A percentile compares a stretch with the other conserved stretches of the same genome.
These are phyloP conservation scores for Trochalopteron elliotii DNA, from an alignment of 2,113 vertebrate species.

Conservation along the genomic window DNA sequence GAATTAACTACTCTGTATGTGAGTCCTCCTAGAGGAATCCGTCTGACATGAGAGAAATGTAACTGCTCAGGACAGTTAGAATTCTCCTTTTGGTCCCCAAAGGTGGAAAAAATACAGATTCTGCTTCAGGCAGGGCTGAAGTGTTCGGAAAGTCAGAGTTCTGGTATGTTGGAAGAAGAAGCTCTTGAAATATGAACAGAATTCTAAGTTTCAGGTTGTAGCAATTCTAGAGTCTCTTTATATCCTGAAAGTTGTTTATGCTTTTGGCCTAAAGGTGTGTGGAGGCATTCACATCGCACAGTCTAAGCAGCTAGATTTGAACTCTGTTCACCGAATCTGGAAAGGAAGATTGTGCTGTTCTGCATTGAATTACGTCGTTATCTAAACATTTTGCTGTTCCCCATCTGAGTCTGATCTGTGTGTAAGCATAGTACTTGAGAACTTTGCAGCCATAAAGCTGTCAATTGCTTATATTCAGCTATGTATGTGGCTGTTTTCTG, in stretches of 20 bases:
- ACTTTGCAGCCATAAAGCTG: neutral
- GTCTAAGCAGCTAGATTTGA: neutral
- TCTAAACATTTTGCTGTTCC: neutral
- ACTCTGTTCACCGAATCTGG: neutral
- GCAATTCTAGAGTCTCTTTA: neutral
- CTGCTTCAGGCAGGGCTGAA: neutral
- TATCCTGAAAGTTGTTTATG: neutral
- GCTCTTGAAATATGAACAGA: neutral
- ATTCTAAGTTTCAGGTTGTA: neutral
- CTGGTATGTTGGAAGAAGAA: neutral
- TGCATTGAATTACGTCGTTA: neutral
- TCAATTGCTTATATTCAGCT: neutral
- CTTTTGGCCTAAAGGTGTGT: neutral
- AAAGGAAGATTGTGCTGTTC: neutral
- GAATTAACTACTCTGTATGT: neutral
- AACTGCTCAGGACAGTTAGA: neutral
- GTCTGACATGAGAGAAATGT: neutral
- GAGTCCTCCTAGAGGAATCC: neutral
- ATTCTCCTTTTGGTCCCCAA: neutral
- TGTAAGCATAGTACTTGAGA: neutral
- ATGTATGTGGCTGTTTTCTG: neutral
- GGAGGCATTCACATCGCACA: rapidly evolving
- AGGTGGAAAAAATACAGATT: neutral
- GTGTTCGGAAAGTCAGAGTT: neutral
- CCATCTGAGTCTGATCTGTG: neutral